These are phyloP conservation scores for Smutsia temminckii DNA, from an alignment of 2,797 vertebrate species.

Conservation along the genomic window DNA sequence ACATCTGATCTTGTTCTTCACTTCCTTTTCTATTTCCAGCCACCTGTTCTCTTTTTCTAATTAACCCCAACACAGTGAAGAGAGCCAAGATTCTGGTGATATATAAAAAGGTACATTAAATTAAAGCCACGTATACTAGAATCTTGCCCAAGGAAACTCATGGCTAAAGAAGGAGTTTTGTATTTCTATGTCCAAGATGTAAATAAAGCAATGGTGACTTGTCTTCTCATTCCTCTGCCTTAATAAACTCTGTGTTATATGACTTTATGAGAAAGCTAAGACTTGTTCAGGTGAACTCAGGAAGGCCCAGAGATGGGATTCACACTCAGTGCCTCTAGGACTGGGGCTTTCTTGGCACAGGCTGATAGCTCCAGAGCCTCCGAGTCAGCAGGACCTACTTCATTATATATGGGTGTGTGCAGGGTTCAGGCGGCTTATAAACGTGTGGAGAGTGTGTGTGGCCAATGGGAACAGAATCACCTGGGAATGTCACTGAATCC, in stretches of 20 bases:
- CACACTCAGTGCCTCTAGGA: background rate
- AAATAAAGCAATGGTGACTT: background rate
- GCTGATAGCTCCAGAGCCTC: background rate
- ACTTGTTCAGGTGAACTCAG: background rate
- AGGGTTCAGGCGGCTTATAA: background rate
- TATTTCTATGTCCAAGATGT: background rate
- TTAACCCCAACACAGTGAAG: conserved; percentile 56
- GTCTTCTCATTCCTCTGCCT: background rate
- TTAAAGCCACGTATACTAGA: background rate
- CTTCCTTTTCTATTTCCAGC: conserved; percentile 60
- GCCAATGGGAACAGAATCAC: background rate
- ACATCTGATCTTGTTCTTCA: conserved; percentile 37
- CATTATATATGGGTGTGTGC: rapidly evolving
- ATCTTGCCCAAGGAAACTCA: background rate
- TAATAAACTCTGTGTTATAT: background rate
- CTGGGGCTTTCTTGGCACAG: background rate
- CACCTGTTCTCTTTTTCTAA: conserved; percentile 64
- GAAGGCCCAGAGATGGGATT: background rate
- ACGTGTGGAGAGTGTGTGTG: background rate
- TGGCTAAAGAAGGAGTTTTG: background rate
- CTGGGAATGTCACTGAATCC: background rate
- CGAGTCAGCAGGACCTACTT: rapidly evolving
- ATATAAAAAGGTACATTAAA: background rate
- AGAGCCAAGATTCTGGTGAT: conserved; percentile 51
- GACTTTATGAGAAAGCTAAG: background rate